Evolutionary conservation across 2,797 vertebrate genomes (phyloP), one percentile per base, ranked within the genome.

Genomic region (Chanos chanos): DNA sequence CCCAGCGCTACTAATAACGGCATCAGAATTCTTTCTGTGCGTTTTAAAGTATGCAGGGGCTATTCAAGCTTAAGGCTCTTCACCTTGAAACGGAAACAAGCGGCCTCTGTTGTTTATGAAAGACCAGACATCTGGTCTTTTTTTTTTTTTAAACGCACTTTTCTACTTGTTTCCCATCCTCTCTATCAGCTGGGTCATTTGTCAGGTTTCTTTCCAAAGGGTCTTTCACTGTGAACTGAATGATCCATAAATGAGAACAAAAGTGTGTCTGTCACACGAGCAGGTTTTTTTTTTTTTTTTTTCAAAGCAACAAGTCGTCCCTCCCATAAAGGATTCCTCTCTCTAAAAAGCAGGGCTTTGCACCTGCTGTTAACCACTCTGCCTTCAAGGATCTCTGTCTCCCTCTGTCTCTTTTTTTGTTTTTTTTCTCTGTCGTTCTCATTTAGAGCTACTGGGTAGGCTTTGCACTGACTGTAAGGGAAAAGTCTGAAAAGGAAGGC

Each of bases 251-350:
- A 68, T 8, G 51, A 50, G 74, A 76, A 85, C 82, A 86, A 76
- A 86, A 80, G 78, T 75, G 70, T 71, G 81, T 82, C 77, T 86
- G 81, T 86, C 73, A 64, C 72, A 64, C 74, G 74, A 73, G 75
- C 74, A 72, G 74, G 82, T 67, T 58, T 60, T 68, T 71, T 61
- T 77, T n/a, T n/a, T n/a, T n/a, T n/a, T n/a, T n/a, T n/a, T n/a
- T n/a, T n/a, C n/a, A n/a, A n/a, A 68, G 67, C 58, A 64, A 66
- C 74, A 57, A 61, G 63, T 59, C 61, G 36, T 55, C 48, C 62
- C 55, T 64, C 48, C 63, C 56, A 74, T 60, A 77, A 68, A 81
- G 72, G 75, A 47, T 63, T 63, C 58, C 40, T 80, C 57, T 79
- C 31, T 66, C 66, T 53, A 57, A n/a, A n/a, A n/a, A 64, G 36